phyloP scores from a whole-genome alignment of 64 coral and sea anemone species.

The Cladopsammia gracilis region DNA sequence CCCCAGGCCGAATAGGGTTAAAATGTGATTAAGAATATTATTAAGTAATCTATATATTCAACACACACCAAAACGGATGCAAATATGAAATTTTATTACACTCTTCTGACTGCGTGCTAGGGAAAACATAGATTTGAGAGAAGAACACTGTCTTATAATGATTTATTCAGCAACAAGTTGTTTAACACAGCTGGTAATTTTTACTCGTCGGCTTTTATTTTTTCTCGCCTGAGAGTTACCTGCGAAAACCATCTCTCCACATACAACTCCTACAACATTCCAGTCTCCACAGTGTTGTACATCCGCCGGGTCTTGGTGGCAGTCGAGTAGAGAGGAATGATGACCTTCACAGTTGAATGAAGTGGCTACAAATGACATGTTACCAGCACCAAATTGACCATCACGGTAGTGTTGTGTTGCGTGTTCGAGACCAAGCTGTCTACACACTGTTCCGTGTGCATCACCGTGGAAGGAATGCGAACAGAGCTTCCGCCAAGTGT shows the following conservation, averaged over 20 bases:
- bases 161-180: too few species aligned
- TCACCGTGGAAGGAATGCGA: background rate
- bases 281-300: background rate
- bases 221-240: background rate
- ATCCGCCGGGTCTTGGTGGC: background rate
- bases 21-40: too few species aligned
- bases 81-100: too few species aligned
- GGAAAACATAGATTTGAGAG: too few species aligned
- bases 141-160: too few species aligned
- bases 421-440: background rate
- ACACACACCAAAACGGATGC: too few species aligned
- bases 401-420: background rate
- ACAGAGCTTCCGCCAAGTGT: conserved; percentile 15
- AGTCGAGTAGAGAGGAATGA: background rate
- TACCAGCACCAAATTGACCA: conserved; percentile 9
- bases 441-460: background rate
- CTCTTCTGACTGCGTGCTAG: too few species aligned
- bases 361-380: background rate
- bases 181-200: too few species aligned
- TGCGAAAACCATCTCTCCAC: background rate
- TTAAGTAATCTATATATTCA: too few species aligned
- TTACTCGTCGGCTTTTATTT: too few species aligned
- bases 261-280: background rate
- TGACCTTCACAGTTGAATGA: background rate
- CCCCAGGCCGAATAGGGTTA: too few species aligned